These are phyloP conservation scores for Psophia crepitans DNA, from an alignment of 2,113 vertebrate species.

Conservation along the genomic window DNA sequence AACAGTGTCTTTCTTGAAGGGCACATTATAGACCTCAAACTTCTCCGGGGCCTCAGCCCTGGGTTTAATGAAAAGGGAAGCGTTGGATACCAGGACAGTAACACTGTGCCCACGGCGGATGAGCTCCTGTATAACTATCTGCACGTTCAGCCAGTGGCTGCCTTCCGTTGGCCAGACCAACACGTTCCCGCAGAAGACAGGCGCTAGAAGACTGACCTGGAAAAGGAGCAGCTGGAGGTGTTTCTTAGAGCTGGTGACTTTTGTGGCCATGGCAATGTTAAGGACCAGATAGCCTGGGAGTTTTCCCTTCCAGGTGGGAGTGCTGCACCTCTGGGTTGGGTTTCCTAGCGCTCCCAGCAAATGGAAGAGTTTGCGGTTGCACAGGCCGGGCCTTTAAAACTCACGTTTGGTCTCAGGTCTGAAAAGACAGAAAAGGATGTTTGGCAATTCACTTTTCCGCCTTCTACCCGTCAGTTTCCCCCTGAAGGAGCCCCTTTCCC, in stretches of 20 bases:
- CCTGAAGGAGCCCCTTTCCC: neutral
- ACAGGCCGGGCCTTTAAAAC: neutral
- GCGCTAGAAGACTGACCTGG: constrained; percentile 40
- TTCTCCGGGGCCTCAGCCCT: neutral
- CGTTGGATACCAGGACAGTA: constrained; percentile 64
- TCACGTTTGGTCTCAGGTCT: neutral
- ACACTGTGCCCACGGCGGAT: constrained; percentile 69
- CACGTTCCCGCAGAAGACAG: constrained; percentile 70
- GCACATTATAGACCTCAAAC: constrained; percentile 67
- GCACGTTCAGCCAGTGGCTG: constrained; percentile 83
- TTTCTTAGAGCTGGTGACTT: neutral
- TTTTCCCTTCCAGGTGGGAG: neutral
- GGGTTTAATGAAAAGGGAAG: constrained; percentile 66
- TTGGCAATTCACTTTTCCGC: neutral
- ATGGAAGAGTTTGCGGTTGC: neutral
- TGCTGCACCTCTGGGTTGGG: neutral
- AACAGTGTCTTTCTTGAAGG: constrained; percentile 9
- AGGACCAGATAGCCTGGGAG: neutral
- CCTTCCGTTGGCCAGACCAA: constrained; percentile 79
- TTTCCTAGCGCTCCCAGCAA: neutral
- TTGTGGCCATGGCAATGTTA: neutral
- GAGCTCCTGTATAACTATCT: constrained; percentile 71
- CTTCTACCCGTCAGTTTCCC: neutral
- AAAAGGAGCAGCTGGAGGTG: constrained; percentile 55
- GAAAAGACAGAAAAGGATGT: constrained; percentile 10